These are phyloP conservation scores for Hydrocynus forskahlii DNA, from an alignment of 2,797 vertebrate genomes.

Conservation along the genomic window DNA sequence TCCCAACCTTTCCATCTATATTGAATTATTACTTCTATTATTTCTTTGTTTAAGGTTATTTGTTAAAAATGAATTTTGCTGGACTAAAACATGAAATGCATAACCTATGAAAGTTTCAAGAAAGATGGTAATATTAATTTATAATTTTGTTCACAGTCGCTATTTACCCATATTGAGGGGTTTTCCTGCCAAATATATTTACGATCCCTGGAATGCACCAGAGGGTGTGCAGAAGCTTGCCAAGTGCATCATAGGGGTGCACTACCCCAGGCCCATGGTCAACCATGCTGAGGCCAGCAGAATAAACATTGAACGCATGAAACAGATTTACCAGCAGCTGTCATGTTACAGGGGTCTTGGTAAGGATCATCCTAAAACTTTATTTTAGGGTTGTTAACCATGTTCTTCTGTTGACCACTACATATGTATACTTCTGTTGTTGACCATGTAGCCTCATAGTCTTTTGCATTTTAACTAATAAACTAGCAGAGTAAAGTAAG, in stretches of 20 bases:
- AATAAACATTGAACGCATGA: conserved; percentile 95
- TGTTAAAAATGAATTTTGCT: no score
- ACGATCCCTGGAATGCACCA: conserved; percentile 95
- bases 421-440: background rate
- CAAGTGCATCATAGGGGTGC: conserved; percentile 90
- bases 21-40: background rate
- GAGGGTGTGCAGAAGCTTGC: conserved; percentile 91
- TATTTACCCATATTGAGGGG: conserved; percentile 90
- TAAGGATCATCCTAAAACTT: conserved; percentile 63
- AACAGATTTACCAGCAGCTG: conserved; percentile 95
- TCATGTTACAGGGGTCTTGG: conserved; percentile 91
- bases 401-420: background rate
- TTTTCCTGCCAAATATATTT: conserved; percentile 94
- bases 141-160: conserved; percentile 71
- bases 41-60: no score
- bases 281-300: conserved; percentile 92
- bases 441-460: no score
- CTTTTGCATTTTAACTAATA: no score
- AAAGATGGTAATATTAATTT: background rate
- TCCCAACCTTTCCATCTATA: background rate
- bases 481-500: no score
- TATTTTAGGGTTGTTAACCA: background rate
- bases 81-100: no score
- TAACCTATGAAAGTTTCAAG: background rate
- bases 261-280: conserved; percentile 95